Evolutionary conservation across 2,113 vertebrate species (phyloP), one percentile per base, ranked within the genome.

Genomic region (Actinemys pallida): DNA sequence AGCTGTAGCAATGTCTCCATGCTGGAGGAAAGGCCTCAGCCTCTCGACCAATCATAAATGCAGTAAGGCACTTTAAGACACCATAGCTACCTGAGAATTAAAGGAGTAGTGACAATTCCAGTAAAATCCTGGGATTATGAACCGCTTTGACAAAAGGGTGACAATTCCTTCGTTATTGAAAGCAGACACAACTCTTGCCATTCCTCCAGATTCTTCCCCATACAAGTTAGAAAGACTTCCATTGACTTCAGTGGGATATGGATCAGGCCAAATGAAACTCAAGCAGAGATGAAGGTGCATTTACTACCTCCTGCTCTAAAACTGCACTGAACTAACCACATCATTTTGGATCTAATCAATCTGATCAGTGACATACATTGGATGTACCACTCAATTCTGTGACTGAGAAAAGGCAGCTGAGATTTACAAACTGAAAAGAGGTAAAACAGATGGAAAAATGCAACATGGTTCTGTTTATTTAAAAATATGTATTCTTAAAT

Each of bases 101-200:
- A 82, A 91, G 31, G 10, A 89, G 16, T 6, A 89, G 75, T 39
- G 81, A 80, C 25, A 91, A 75, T 87, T 86, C 10, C 27, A 79
- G 80, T 83, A 91, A 93, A 96, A 93, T 84, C 57, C 65, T 57
- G 47, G 25, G 57, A 65, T 84, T 93, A 62, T 25, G 90, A 89
- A 45, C 13, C 0, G 5, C n/a, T 90, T 49, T 45, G 57, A 91
- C 89, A 22, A n/a, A 84, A 89, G 54, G 85, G 54, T 83, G 88
- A 88, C 56, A 8, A 88, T 12, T 29, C 12, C 27, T 88, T 93
- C 49, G 57, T 92, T 88, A 90, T 7, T 0, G 87, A 31, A 52
- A 29, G 52, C 24, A 89, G 76, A 79, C 81, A 59, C 3, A 85
- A 35, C 81, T 16, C 88, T 79, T 59, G 57, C 57, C 57, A 59